These are phyloP conservation scores for Tiphia femorata DNA, from an alignment of 2,888 invertebrate genomes.

Conservation along the genomic window DNA sequence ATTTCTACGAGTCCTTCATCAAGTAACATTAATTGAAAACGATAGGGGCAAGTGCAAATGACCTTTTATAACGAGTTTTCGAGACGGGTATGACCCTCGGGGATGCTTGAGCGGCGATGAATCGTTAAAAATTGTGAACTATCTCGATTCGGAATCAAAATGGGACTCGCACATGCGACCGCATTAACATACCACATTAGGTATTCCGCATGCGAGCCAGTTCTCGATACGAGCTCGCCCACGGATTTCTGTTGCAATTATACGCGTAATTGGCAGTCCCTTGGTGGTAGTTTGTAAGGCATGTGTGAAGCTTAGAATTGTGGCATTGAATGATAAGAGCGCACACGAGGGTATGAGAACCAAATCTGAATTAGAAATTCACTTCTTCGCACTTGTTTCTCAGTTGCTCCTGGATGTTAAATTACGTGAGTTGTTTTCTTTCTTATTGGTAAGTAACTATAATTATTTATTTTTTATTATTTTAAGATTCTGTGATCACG, in stretches of 20 bases:
- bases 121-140: conserved; percentile 58
- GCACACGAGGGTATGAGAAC: too few species aligned
- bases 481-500: too few species aligned
- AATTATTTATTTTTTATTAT: too few species aligned
- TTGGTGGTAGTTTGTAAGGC: neutral
- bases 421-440: too few species aligned
- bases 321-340: neutral
- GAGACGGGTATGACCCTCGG: conserved; percentile 42
- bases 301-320: neutral
- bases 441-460: too few species aligned
- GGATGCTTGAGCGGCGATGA: conserved; percentile 54
- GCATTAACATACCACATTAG: conserved; percentile 58
- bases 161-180: conserved; percentile 52
- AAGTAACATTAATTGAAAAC: conserved; percentile 26
- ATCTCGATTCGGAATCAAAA: conserved; percentile 53
- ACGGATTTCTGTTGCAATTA: conserved; percentile 48
- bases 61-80: conserved; percentile 38
- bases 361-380: too few species aligned
- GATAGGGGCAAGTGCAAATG: conserved; percentile 19
- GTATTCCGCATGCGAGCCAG: conserved; percentile 50
- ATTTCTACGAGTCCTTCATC: too few species aligned
- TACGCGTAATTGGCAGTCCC: conserved; percentile 33
- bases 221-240: conserved; percentile 12
- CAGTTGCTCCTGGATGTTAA: too few species aligned
- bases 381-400: too few species aligned